A percentile compares a stretch with the other conserved stretches of the same genome.
phyloP scores from a whole-genome alignment of 2,797 vertebrate genomes.

The Anniella stebbinsi region DNA sequence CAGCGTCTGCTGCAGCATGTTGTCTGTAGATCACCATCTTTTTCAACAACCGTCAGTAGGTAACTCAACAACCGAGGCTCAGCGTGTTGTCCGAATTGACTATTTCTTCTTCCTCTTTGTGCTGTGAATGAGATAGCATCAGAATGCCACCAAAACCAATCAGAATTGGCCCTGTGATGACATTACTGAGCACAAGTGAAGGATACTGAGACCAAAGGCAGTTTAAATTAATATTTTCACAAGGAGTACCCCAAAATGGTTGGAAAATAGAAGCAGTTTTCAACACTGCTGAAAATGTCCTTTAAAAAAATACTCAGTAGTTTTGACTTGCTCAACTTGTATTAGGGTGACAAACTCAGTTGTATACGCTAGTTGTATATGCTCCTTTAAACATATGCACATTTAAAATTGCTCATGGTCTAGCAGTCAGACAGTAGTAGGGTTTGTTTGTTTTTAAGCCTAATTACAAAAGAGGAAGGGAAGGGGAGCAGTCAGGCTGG shows the following conservation, averaged over 20 bases:
- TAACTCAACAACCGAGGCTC: too few relatives aligned
- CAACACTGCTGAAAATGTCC: background rate
- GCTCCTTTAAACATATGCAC: background rate
- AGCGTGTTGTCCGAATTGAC: too few relatives aligned
- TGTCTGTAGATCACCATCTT: too few relatives aligned
- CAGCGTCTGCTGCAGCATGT: too few relatives aligned
- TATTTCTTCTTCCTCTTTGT: background rate
- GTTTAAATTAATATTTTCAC: conserved; percentile 13
- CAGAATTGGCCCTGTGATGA: conserved; percentile 1
- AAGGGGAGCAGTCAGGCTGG: background rate
- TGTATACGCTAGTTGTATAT: background rate
- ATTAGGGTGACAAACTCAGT: background rate
- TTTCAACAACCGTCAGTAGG: too few relatives aligned
- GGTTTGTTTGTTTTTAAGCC: conserved; percentile 15
- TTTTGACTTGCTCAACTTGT: conserved; percentile 1
- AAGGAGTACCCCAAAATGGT: background rate
- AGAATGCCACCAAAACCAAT: background rate
- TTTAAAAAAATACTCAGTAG: background rate
- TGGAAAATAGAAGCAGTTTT: background rate
- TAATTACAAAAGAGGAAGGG: background rate
- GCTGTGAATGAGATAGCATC: background rate
- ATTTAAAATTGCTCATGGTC: conserved; percentile 12
- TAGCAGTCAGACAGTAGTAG: background rate
- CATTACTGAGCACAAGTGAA: background rate
- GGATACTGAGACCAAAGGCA: background rate